Evolutionary conservation across 2,113 vertebrate genomes (phyloP).

Genomic region (Ciconia stormi): DNA sequence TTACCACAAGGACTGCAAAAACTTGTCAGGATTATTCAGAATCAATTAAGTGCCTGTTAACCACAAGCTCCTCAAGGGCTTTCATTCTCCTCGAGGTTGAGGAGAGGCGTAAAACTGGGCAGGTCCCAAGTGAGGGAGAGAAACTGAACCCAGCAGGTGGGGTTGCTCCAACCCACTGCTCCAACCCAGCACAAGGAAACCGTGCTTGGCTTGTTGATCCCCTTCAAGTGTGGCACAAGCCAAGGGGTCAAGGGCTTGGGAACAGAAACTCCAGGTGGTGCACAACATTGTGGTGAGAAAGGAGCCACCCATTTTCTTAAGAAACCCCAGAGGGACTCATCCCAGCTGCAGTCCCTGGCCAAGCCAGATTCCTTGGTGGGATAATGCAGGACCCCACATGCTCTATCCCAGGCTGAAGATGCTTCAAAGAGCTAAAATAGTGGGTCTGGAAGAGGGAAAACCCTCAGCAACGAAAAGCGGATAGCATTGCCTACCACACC

Average conservation of each 20-base stretch:
- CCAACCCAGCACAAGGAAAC: background rate
- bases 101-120: background rate
- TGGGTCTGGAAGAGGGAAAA: background rate
- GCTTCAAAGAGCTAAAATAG: background rate
- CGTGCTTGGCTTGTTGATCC: too few species aligned
- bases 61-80: constrained; percentile 18
- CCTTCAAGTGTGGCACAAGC: background rate
- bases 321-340: background rate
- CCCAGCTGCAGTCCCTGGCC: background rate
- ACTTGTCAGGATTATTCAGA: constrained; percentile 39
- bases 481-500: background rate
- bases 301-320: background rate
- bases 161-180: background rate
- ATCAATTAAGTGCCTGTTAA: constrained; percentile 37
- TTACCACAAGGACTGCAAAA: background rate
- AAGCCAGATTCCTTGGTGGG: background rate
- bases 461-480: background rate
- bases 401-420: background rate
- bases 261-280: background rate
- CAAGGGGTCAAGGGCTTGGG: background rate
- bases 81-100: background rate
- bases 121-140: background rate
- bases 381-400: rapidly evolving
- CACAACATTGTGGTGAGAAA: too few species aligned
- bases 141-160: background rate